These are phyloP conservation scores for Lasioglossum villosulum DNA, from an alignment of 2,888 invertebrate genomes.

Conservation along the genomic window DNA sequence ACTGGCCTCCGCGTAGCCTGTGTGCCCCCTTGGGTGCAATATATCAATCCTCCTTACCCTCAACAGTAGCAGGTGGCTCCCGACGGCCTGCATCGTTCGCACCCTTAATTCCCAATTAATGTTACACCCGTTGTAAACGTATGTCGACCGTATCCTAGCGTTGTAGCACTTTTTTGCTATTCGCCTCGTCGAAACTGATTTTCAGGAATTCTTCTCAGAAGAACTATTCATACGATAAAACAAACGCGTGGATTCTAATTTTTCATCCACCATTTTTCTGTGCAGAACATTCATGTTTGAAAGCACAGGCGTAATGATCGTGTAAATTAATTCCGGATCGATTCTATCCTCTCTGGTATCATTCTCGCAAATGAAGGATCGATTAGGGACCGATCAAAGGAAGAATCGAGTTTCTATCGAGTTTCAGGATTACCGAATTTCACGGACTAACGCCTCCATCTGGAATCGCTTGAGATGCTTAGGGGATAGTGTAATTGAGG, in stretches of 20 bases:
- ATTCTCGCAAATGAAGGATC: slow-evolving; percentile 23
- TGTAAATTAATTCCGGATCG: neutral
- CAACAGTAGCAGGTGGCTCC: slow-evolving; percentile 82
- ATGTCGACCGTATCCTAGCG: neutral
- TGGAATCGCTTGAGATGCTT: slow-evolving; percentile 61
- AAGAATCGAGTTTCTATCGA: slow-evolving; percentile 65
- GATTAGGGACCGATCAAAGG: slow-evolving; percentile 30
- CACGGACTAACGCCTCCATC: slow-evolving; percentile 78
- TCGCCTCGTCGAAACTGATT: no score
- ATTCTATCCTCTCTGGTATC: neutral
- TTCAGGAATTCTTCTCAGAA: neutral
- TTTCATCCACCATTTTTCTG: no score
- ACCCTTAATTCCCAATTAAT: slow-evolving; percentile 84
- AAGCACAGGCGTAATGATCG: no score
- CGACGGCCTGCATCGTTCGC: slow-evolving; percentile 78
- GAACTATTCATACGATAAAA: neutral
- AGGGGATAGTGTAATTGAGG: slow-evolving; percentile 73
- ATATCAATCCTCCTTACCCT: slow-evolving; percentile 81
- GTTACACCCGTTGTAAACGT: slow-evolving; percentile 68
- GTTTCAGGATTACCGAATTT: slow-evolving; percentile 74
- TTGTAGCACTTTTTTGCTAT: neutral
- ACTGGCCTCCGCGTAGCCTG: slow-evolving; percentile 29
- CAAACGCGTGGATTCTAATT: no score
- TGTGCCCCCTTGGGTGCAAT: slow-evolving; percentile 80
- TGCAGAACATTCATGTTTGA: no score